Percentiles rank a stretch among this genome's conserved stretches.
Evolutionary conservation across 2,113 vertebrate genomes (phyloP).

Genomic region (Sinocyclocheilus anophthalmus): DNA sequence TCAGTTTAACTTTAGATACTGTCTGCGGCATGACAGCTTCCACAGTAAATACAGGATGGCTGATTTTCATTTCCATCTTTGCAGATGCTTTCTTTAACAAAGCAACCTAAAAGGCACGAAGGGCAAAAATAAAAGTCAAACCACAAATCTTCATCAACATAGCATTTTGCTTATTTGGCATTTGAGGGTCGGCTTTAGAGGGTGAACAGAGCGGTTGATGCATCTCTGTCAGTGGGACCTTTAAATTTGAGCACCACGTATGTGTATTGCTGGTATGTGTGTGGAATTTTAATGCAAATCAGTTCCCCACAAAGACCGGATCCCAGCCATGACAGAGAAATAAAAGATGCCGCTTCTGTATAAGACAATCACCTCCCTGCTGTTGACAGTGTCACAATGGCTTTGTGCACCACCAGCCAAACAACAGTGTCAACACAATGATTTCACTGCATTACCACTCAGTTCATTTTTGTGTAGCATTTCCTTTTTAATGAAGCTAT

Average conservation of each 20-base stretch:
- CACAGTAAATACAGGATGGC: neutral
- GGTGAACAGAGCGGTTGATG: slow-evolving; percentile 41
- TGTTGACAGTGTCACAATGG: slow-evolving; percentile 63
- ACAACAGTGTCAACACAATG: slow-evolving; percentile 61
- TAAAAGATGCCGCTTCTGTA: slow-evolving; percentile 61
- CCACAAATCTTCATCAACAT: slow-evolving; percentile 8
- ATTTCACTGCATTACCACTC: slow-evolving; percentile 11
- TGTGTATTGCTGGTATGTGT: slow-evolving; percentile 62
- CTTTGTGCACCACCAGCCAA: slow-evolving; percentile 59
- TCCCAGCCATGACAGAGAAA: slow-evolving; percentile 64
- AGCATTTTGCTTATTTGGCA: slow-evolving; percentile 18
- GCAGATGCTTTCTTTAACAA: slow-evolving; percentile 2
- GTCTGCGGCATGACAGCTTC: neutral
- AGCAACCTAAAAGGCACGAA: neutral
- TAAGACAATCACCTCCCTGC: slow-evolving; percentile 53
- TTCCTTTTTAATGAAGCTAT: slow-evolving; percentile 11
- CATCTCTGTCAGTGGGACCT: slow-evolving; percentile 66
- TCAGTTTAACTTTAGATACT: slow-evolving; percentile 14
- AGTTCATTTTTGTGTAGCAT: neutral
- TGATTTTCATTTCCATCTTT: neutral
- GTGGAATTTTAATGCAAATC: slow-evolving; percentile 75
- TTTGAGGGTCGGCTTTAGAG: slow-evolving; percentile 8
- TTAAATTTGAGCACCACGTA: slow-evolving; percentile 68
- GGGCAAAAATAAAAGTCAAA: slow-evolving; percentile 22
- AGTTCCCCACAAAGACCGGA: slow-evolving; percentile 64